Evolutionary conservation across 2,888 invertebrate species (phyloP).

Genomic region (Malacosoma neustria): DNA sequence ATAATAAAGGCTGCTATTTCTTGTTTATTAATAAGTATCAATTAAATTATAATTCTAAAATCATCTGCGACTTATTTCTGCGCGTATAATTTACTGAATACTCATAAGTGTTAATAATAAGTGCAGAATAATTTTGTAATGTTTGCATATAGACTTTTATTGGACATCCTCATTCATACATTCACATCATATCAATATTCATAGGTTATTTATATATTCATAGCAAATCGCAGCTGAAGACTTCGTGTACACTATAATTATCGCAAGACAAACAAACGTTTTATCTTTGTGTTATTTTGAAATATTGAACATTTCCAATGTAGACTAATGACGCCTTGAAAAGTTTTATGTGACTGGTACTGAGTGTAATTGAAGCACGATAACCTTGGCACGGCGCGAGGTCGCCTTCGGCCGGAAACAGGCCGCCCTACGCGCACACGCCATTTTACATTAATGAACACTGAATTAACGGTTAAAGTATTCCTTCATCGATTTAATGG

Average conservation of each 20-base stretch:
- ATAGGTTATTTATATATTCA: no score
- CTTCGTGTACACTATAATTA: not conserved
- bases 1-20: no score
- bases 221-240: not conserved
- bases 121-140: no score
- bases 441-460: constrained; percentile 43
- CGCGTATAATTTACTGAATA: no score
- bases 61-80: no score
- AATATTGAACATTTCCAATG: not conserved
- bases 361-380: constrained; percentile 10
- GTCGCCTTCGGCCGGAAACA: constrained; percentile 39
- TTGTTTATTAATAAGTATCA: no score
- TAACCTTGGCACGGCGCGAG: constrained; percentile 32
- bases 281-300: not conserved
- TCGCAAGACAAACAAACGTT: not conserved
- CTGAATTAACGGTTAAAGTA: constrained; percentile 27
- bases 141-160: no score
- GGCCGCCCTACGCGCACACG: constrained; percentile 35
- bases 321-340: constrained; percentile 10
- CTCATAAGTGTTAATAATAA: no score
- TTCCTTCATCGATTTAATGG: constrained; percentile 33
- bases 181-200: no score
- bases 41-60: no score
- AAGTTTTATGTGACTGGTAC: constrained; percentile 6
- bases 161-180: no score